These are phyloP conservation scores for Boleophthalmus pectinirostris DNA, from an alignment of 2,113 vertebrate genomes.

Conservation along the genomic window DNA sequence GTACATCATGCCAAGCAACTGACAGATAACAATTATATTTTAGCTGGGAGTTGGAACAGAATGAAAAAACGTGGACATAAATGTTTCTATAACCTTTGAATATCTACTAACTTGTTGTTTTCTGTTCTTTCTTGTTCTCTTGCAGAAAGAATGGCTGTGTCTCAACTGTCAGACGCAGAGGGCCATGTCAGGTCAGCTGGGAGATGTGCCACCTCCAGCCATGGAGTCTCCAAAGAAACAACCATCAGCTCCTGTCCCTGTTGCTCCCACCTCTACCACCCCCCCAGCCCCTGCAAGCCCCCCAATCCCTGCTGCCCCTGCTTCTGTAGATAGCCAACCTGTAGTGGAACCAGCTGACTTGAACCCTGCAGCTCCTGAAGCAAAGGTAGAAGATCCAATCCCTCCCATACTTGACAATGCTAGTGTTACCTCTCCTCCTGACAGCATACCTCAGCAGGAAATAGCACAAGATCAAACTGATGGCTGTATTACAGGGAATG, in stretches of 20 bases:
- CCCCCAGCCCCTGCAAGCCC: conserved; percentile 49
- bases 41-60: background rate
- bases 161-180: conserved; percentile 96
- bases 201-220: conserved; percentile 74
- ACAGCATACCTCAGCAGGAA: conserved; percentile 57
- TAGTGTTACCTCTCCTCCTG: conserved; percentile 30
- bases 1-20: background rate
- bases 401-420: conserved; percentile 26
- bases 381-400: conserved; percentile 67
- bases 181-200: conserved; percentile 90
- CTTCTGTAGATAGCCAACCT: conserved; percentile 71
- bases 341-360: conserved; percentile 62
- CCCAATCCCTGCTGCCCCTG: conserved; percentile 46
- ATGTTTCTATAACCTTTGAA: background rate
- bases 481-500: conserved; percentile 29
- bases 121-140: conserved; percentile 31
- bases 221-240: conserved; percentile 72
- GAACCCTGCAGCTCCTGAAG: conserved; percentile 52
- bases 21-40: no score
- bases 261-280: conserved; percentile 37
- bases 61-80: background rate
- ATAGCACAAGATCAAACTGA: conserved; percentile 27
- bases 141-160: conserved; percentile 97
- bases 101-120: background rate
- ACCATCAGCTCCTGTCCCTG: conserved; percentile 60